Percentiles rank a stretch among this genome's conserved stretches.
These are phyloP conservation scores for Cryptoblepharus egeriae DNA, from an alignment of 2,797 vertebrate genomes.

Conservation along the genomic window DNA sequence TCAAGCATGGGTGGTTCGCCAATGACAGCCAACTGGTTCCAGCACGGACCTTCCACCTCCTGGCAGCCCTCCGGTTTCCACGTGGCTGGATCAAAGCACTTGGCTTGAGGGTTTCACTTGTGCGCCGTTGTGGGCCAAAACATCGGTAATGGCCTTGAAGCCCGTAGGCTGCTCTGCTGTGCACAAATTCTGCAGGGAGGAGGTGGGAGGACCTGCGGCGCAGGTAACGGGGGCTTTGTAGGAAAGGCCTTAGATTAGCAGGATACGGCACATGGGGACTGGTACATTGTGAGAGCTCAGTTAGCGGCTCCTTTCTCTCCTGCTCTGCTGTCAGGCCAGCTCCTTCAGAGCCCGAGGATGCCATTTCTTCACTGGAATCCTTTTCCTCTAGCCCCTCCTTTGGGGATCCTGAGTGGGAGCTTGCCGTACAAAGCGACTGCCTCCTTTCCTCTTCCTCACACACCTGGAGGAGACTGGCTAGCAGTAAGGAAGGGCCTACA, in stretches of 20 bases:
- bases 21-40: slow-evolving; percentile 60
- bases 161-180: slow-evolving; percentile 62
- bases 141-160: slow-evolving; percentile 77
- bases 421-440: rapidly evolving
- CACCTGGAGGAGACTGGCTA: slow-evolving; percentile 81
- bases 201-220: slow-evolving; percentile 80
- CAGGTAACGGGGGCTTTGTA: slow-evolving; percentile 79
- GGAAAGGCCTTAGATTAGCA: slow-evolving; percentile 59
- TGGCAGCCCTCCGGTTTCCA: slow-evolving; percentile 61
- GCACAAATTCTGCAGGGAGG: slow-evolving; percentile 72
- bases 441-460: slow-evolving; percentile 50
- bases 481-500: slow-evolving; percentile 79
- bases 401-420: slow-evolving; percentile 32
- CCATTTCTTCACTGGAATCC: neutral
- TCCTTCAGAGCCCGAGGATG: slow-evolving; percentile 29
- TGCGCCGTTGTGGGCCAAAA: slow-evolving; percentile 73
- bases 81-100: slow-evolving; percentile 63
- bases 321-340: neutral
- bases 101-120: slow-evolving; percentile 31
- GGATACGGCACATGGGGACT: slow-evolving; percentile 33
- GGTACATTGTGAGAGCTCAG: slow-evolving; percentile 40
- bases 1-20: slow-evolving; percentile 12
- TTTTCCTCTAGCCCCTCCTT: slow-evolving; percentile 38
- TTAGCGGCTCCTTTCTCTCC: neutral
- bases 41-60: slow-evolving; percentile 33